Percentiles rank a stretch among this genome's conserved stretches.
phyloP scores from a whole-genome alignment of 2,113 vertebrate species.

The Prunella himalayana region DNA sequence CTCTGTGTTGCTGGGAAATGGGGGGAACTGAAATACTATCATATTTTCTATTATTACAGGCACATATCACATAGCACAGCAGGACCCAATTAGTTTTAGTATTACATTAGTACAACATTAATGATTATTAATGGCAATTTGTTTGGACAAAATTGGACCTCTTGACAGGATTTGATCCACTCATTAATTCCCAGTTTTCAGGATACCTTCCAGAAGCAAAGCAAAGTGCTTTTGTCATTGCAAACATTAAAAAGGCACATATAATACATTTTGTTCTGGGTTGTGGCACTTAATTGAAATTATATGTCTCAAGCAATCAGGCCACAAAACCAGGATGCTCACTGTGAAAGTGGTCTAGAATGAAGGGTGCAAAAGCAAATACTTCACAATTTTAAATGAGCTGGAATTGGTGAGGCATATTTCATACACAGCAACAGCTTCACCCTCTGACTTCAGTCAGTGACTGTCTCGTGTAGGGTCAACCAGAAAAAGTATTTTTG shows the following conservation, averaged over 20 bases:
- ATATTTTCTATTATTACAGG: not conserved
- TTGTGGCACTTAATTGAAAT: not conserved
- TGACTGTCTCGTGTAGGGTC: not conserved
- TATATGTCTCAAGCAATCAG: not conserved
- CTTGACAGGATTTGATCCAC: not conserved
- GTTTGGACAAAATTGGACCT: not conserved
- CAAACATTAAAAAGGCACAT: not conserved
- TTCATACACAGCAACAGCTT: not conserved
- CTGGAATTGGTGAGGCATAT: not conserved
- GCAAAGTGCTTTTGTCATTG: not conserved
- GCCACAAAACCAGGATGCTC: not conserved
- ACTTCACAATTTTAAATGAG: not conserved
- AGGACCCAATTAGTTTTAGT: not conserved
- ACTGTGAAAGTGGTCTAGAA: not conserved
- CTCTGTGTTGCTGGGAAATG: not conserved
- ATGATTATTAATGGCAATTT: not conserved
- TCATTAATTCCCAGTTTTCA: not conserved
- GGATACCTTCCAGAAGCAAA: not conserved
- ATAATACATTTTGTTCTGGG: not conserved
- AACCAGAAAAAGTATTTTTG: not conserved
- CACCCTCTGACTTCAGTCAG: not conserved
- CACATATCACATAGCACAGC: not conserved
- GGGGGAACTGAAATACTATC: not conserved
- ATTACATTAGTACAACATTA: not conserved
- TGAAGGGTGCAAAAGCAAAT: not conserved